Conservation (phyloP, 2,797 vertebrate species). For the Melanogrammus aeglefinus region DNA sequence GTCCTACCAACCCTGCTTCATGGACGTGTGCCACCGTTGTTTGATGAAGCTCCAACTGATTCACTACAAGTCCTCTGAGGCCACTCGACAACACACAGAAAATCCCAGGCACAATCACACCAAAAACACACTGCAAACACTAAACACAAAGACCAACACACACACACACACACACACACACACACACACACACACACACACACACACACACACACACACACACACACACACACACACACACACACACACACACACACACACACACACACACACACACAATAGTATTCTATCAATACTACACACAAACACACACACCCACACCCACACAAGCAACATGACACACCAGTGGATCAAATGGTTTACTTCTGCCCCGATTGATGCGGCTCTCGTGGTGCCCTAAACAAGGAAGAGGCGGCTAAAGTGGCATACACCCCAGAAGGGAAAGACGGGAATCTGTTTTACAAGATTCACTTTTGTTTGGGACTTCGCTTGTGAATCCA, state of each 20-base stretch:
- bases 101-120: slow-evolving; percentile 6
- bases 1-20: neutral
- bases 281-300: too few relatives aligned
- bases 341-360: neutral
- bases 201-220: slow-evolving; percentile 13
- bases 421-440: neutral
- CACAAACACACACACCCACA: too few relatives aligned
- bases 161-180: slow-evolving; percentile 9
- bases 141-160: neutral
- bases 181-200: slow-evolving; percentile 17
- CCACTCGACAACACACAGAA: neutral
- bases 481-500: slow-evolving; percentile 22
- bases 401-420: neutral
- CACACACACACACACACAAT: slow-evolving; percentile 17
- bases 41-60: slow-evolving; percentile 33
- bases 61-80: slow-evolving; percentile 1
- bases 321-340: slow-evolving; percentile 8
- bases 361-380: neutral
- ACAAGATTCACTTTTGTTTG: slow-evolving; percentile 8
- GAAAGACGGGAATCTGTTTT: neutral
- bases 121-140: too few relatives aligned
- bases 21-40: slow-evolving; percentile 21
- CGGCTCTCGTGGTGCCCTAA: neutral
- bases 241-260: neutral
- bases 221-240: slow-evolving; percentile 17